phyloP scores from a whole-genome alignment of 2,797 vertebrate species.

The Sebastes trivittatus region DNA sequence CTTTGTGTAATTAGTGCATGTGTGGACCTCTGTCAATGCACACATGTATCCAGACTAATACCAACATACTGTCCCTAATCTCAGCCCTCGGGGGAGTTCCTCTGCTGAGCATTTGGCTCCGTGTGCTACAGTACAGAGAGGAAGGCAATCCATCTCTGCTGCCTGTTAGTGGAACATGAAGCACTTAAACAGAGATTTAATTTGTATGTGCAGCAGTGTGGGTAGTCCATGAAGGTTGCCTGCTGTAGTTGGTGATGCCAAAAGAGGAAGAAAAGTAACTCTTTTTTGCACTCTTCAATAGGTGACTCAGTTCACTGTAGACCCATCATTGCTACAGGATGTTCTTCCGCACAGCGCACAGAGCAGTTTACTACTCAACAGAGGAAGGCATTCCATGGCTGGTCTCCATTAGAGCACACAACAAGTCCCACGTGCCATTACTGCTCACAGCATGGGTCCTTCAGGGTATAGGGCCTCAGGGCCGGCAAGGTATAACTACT shows the following conservation, averaged over 20 bases:
- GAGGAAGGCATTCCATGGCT: constrained; percentile 70
- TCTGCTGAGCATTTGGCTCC: constrained; percentile 13
- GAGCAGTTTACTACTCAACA: constrained; percentile 49
- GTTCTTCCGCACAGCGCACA: constrained; percentile 32
- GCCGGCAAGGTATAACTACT: constrained; percentile 48
- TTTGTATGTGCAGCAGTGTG: background rate
- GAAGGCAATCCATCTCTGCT: background rate
- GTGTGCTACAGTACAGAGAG: background rate
- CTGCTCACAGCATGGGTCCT: constrained; percentile 64
- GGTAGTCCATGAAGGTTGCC: background rate
- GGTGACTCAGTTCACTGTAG: constrained; percentile 32
- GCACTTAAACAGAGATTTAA: background rate
- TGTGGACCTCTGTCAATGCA: constrained; percentile 16
- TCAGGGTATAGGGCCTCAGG: constrained; percentile 45
- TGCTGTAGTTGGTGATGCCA: background rate
- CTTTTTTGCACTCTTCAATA: background rate
- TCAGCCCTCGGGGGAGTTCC: constrained; percentile 35
- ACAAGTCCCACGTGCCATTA: constrained; percentile 68
- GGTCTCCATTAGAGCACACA: constrained; percentile 72
- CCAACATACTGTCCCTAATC: constrained; percentile 37
- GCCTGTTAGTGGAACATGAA: constrained; percentile 12
- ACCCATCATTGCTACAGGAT: constrained; percentile 51
- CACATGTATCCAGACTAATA: constrained; percentile 25
- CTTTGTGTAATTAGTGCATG: constrained; percentile 8
- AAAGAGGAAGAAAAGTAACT: background rate